phyloP scores from a whole-genome alignment of 2,888 invertebrate genomes.

The Conus canariensis region DNA sequence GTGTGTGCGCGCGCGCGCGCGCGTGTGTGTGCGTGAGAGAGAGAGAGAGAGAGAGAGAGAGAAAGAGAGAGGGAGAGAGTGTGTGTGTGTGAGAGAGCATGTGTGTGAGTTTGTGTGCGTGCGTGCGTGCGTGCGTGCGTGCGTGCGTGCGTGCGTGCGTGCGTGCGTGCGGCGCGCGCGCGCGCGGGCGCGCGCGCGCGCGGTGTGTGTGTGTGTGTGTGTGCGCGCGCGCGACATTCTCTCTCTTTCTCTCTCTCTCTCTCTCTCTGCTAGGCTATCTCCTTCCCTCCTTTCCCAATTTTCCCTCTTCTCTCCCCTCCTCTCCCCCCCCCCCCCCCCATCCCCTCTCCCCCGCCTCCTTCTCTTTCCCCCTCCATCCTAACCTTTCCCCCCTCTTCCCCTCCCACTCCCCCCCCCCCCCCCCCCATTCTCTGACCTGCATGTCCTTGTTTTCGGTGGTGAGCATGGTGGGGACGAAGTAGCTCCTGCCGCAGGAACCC shows the following conservation, averaged over 20 bases:
- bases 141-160: too few species aligned
- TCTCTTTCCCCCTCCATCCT: background rate
- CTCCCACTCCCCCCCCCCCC: too few species aligned
- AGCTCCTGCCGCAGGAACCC: constrained; percentile 54
- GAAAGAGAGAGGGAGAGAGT: too few species aligned
- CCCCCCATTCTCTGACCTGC: constrained; percentile 14
- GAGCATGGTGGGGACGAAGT: constrained; percentile 50
- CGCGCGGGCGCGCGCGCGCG: rapidly evolving
- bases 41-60: too few species aligned
- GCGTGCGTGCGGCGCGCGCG: too few species aligned
- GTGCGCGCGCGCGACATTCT: too few species aligned
- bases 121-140: too few species aligned
- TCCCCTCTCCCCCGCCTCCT: background rate
- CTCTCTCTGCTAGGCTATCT: background rate
- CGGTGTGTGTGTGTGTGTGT: too few species aligned
- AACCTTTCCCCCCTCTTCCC: background rate
- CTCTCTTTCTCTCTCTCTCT: background rate
- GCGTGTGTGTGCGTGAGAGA: too few species aligned
- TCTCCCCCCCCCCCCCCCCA: background rate
- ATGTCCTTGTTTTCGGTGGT: constrained; percentile 37
- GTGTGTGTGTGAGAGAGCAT: too few species aligned
- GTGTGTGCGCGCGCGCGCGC: too few species aligned
- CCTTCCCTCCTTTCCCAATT: background rate
- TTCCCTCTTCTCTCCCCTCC: background rate
- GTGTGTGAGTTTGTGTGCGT: too few species aligned